Evolutionary conservation across 1,140 invertebrate species (phyloP), one percentile per base, ranked within the genome.

Genomic region (Ridgeia piscesae): DNA sequence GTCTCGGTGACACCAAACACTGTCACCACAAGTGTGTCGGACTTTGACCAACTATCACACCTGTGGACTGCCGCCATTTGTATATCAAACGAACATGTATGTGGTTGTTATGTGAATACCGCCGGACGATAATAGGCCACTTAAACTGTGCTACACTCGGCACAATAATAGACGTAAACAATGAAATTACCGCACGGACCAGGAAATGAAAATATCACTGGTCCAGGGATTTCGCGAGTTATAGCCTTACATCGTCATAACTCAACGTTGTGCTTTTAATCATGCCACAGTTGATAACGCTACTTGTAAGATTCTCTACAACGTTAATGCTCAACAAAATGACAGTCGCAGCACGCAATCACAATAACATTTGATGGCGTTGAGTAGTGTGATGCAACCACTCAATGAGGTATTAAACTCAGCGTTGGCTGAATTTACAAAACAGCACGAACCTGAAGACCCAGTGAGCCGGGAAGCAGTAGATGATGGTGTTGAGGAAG

Each of bases 381-480:
- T 77, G 17, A 21, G 58, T 77, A 4, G 58, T 21, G 58, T 77
- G 58, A 77, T 77, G 58, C 58, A 77, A 77, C 14, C n/a, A n/a
- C n/a, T n/a, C n/a, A n/a, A n/a, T n/a, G 58, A 77, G 58, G 11
- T 2, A 21, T 77, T 77, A 77, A 77, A 27, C 27, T 31, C 14
- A 8, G 14, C 58, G 58, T 31, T 31, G 27, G 58, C 27, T 21
- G 58, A 77, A 77, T 4, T 77, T 17, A 27, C 8, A 77, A 77
- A 77, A 77, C 27, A 77, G 27, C 58, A 14, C 11, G 33, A 35
- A 90, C 35, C 89, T 35, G 34, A 34, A 94, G 91, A 94, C 93
- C 94, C 94, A 95, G 33, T 94, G 93, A 0, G 95, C 94, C 0
- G 94, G 94, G n/a, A 95, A 35, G 88, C 94, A 93, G 91, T 94